Percentiles rank a stretch among this genome's conserved stretches.
These are phyloP conservation scores for Circaetus cinerascens DNA, from an alignment of 2,113 vertebrate genomes.

Conservation along the genomic window DNA sequence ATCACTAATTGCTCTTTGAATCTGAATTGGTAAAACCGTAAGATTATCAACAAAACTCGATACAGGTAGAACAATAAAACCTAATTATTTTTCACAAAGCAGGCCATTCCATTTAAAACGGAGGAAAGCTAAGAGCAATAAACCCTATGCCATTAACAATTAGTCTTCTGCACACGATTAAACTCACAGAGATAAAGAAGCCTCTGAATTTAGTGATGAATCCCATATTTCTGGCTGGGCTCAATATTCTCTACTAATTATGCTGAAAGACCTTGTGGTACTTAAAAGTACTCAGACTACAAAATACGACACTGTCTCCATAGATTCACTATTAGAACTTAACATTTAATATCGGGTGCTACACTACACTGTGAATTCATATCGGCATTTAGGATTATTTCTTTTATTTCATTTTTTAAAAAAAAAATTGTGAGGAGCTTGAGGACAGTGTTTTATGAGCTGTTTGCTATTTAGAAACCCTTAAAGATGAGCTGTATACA, in stretches of 20 bases:
- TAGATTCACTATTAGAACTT: conserved; percentile 46
- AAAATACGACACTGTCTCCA: conserved; percentile 50
- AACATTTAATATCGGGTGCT: conserved; percentile 35
- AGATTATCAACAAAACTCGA: conserved; percentile 74
- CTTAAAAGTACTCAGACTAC: conserved; percentile 61
- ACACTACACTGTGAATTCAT: conserved; percentile 20
- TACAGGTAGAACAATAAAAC: conserved; percentile 89
- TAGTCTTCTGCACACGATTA: conserved; percentile 87
- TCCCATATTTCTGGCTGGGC: conserved; percentile 75
- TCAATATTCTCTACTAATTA: conserved; percentile 83
- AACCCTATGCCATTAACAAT: conserved; percentile 88
- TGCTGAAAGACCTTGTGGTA: conserved; percentile 67
- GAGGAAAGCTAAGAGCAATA: conserved; percentile 84
- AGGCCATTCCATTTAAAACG: conserved; percentile 82
- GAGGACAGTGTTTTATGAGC: neutral
- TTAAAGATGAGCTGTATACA: neutral
- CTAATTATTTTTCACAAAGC: conserved; percentile 91
- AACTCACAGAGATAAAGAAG: conserved; percentile 83
- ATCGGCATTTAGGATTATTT: neutral
- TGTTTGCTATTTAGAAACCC: neutral
- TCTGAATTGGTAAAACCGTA: conserved; percentile 80
- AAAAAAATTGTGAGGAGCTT: neutral
- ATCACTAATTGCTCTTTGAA: conserved; percentile 81
- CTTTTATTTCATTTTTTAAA: neutral
- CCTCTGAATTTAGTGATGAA: conserved; percentile 84